Conservation (phyloP, 2,888 invertebrate species). For the Agrotis exclamationis region DNA sequence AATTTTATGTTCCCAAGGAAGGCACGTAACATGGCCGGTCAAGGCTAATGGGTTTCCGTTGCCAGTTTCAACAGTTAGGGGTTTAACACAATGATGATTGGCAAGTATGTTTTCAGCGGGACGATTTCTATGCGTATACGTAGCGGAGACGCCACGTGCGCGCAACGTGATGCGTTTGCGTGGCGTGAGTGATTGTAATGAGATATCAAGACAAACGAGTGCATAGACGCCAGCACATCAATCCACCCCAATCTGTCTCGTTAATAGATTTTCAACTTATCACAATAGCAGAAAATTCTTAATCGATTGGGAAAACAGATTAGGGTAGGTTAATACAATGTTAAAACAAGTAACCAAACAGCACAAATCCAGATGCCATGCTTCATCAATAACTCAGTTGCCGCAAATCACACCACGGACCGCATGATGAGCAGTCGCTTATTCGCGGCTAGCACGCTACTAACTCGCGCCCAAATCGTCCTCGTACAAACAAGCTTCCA, state of each 20-base stretch:
- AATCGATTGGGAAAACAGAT: too few relatives aligned
- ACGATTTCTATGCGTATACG: neutral
- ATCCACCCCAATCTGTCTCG: too few relatives aligned
- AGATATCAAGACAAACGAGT: neutral
- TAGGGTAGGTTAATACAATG: too few relatives aligned
- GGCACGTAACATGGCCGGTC: constrained; percentile 49
- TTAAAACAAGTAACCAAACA: too few relatives aligned
- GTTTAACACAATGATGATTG: neutral
- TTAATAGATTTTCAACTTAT: too few relatives aligned
- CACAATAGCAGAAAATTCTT: too few relatives aligned
- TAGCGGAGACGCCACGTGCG: too few relatives aligned
- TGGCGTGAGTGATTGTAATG: neutral
- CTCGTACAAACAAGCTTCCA: neutral
- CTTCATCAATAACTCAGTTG: too few relatives aligned
- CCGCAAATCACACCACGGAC: too few relatives aligned
- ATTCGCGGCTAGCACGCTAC: neutral
- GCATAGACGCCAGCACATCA: neutral
- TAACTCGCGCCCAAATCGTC: neutral
- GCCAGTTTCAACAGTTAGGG: constrained; percentile 31
- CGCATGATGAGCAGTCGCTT: neutral
- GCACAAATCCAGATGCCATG: too few relatives aligned
- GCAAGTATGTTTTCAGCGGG: neutral
- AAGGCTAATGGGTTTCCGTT: constrained; percentile 52
- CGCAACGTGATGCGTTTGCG: neutral
- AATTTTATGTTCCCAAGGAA: constrained; percentile 54